Conservation (phyloP, 1,140 invertebrate species). For the Drosophila novamexicana region DNA sequence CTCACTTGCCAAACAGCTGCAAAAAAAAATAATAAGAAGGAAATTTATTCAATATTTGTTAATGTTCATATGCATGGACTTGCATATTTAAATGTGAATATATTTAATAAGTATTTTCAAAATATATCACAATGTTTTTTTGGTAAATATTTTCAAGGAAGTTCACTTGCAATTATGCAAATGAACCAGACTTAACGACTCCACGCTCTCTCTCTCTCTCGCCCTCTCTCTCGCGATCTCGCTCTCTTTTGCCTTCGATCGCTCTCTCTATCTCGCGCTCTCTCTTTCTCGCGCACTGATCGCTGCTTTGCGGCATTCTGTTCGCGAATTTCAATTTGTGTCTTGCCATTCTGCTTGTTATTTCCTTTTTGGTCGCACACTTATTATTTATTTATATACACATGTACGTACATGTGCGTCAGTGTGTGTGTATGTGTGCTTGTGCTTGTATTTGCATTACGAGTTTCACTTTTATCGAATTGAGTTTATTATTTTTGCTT, state of each 20-base stretch:
- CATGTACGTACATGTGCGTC: neutral
- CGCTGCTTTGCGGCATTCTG: slow-evolving; percentile 25
- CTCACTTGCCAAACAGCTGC: slow-evolving; percentile 58
- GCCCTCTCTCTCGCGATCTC: neutral
- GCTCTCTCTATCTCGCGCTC: neutral
- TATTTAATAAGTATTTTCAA: slow-evolving; percentile 8
- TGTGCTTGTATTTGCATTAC: slow-evolving; percentile 33
- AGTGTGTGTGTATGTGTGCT: slow-evolving; percentile 5
- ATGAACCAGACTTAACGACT: slow-evolving; percentile 41
- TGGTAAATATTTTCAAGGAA: slow-evolving; percentile 44
- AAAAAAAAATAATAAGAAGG: slow-evolving; percentile 9
- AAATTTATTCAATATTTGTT: slow-evolving; percentile 56
- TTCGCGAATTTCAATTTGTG: slow-evolving; percentile 22
- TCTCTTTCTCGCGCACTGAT: slow-evolving; percentile 17
- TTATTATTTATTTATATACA: slow-evolving; percentile 38
- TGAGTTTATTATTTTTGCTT: slow-evolving; percentile 29
- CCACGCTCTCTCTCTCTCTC: slow-evolving; percentile 12
- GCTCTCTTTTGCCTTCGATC: neutral
- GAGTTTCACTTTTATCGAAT: slow-evolving; percentile 64
- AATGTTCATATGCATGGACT: neutral
- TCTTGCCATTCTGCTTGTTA: slow-evolving; percentile 36
- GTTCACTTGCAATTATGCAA: slow-evolving; percentile 51
- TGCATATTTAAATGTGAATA: slow-evolving; percentile 8
- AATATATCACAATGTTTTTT: slow-evolving; percentile 31
- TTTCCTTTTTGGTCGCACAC: slow-evolving; percentile 53